A percentile compares a stretch with the other conserved stretches of the same genome.
These are phyloP conservation scores for Pherbina coryleti DNA, from an alignment of 2,888 invertebrate genomes.

Conservation along the genomic window DNA sequence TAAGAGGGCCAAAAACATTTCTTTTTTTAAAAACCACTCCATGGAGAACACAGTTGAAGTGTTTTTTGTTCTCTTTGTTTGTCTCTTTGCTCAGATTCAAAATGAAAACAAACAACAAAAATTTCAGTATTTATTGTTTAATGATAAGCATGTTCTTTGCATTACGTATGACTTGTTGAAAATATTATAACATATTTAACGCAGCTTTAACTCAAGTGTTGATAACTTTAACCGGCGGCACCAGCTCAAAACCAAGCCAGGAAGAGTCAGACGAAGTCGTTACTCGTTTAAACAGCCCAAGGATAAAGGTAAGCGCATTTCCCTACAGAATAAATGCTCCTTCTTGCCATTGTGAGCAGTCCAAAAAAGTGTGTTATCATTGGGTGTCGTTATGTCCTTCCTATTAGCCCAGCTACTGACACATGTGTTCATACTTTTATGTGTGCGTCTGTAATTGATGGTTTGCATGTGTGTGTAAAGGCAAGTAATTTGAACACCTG, in stretches of 20 bases:
- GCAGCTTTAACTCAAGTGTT: no score
- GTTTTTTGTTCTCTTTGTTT: no score
- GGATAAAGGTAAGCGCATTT: not conserved
- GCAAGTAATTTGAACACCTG: slow-evolving; percentile 46
- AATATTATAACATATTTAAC: no score
- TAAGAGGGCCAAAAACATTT: no score
- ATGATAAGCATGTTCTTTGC: no score
- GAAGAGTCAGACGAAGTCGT: not conserved
- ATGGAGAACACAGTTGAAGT: no score
- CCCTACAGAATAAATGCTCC: not conserved
- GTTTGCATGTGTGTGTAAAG: slow-evolving; percentile 23
- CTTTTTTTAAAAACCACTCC: no score
- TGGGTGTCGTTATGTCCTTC: slow-evolving; percentile 47
- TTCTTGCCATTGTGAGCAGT: not conserved
- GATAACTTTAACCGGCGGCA: not conserved
- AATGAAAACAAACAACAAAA: no score
- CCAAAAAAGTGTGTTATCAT: slow-evolving; percentile 48
- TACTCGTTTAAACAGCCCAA: not conserved
- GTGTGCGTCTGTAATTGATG: slow-evolving; percentile 41
- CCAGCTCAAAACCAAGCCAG: not conserved
- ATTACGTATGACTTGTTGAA: no score
- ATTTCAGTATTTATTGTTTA: no score
- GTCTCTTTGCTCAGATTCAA: no score
- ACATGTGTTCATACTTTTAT: slow-evolving; percentile 39
- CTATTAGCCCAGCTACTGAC: slow-evolving; percentile 58